Conservation (phyloP, 1,140 invertebrate genomes). For the Drosophila ironensis region DNA sequence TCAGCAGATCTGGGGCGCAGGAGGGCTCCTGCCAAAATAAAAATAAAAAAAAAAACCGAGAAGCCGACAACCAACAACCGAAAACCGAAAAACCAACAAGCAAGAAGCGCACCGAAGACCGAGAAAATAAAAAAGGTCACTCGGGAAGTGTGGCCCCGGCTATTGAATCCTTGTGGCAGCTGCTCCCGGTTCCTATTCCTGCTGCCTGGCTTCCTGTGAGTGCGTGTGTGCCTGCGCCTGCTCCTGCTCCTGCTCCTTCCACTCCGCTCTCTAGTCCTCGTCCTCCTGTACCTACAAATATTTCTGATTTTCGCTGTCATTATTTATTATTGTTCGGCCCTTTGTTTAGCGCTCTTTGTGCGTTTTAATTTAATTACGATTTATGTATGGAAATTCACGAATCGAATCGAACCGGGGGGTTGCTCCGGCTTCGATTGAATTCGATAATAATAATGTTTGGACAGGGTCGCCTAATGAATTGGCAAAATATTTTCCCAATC, state of each 20-base stretch:
- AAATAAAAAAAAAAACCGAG: slow-evolving; percentile 10
- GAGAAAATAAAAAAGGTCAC: slow-evolving; percentile 58
- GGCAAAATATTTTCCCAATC: slow-evolving; percentile 54
- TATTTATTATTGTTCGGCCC: slow-evolving; percentile 69
- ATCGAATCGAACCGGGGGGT: slow-evolving; percentile 7
- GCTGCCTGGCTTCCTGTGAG: slow-evolving; percentile 21
- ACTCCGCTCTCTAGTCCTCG: slow-evolving; percentile 12
- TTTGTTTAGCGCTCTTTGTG: slow-evolving; percentile 58
- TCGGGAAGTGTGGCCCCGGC: slow-evolving; percentile 66
- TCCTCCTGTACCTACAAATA: background rate
- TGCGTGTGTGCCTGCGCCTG: too few relatives aligned
- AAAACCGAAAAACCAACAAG: slow-evolving; percentile 28
- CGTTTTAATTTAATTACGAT: slow-evolving; percentile 78
- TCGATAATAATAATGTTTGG: slow-evolving; percentile 75
- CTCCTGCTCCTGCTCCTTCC: slow-evolving; percentile 36
- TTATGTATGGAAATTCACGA: slow-evolving; percentile 63
- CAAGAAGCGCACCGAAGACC: background rate
- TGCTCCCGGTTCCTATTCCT: slow-evolving; percentile 43
- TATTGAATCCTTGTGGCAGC: slow-evolving; percentile 72
- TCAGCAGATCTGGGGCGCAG: background rate
- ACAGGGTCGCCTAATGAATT: slow-evolving; percentile 61
- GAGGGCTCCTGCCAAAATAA: slow-evolving; percentile 68
- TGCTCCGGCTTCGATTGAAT: slow-evolving; percentile 10
- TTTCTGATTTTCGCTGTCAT: slow-evolving; percentile 55
- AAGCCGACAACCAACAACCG: background rate